Evolutionary conservation across 2,888 invertebrate species (phyloP), one percentile per base, ranked within the genome.

Genomic region (Plagodis dolabraria): DNA sequence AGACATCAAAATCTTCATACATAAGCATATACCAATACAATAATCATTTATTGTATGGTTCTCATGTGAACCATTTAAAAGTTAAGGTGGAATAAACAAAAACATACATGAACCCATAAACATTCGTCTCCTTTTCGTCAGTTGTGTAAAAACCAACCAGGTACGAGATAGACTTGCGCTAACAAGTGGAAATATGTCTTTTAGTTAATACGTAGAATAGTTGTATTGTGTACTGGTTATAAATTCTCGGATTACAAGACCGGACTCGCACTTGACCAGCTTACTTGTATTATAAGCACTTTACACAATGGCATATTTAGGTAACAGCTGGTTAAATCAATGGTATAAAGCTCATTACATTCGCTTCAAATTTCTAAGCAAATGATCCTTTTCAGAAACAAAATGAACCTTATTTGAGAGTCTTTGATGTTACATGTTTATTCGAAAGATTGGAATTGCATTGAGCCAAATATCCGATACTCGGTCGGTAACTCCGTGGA

Each of bases 371-470:
- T 64, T 69, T 63, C 48, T 54, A 44, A 47, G 60, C 53, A 67
- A 67, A 67, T 55, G 65, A 65, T 67, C 65, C 69, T 64, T 69
- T 67, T 67, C 59, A 64, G 67, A 46, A 63, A 22, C 53, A 67
- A 47, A 67, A 69, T 61, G 60, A 63, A 61, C 55, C 64, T 62
- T 64, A 59, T 63, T 64, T 57, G 60, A 56, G 48, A 63, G 64
- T 63, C 68, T 69, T 68, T 69, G 69, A 69, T 66, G 60, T 61
- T 65, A 67, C 63, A 69, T 69, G 64, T 69, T 69, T 69, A 69
- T 65, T 65, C 53, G 61, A 63, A 66, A 68, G 64, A 68, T 68
- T 49, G 64, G 58, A 63, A 69, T 69, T 65, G 62, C 63, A 72
- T 66, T 58, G 63, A 48, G 57, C 62, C 65, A 65, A 67, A 65